Evolutionary conservation across 1,140 invertebrate genomes (phyloP), one percentile per base, ranked within the genome.

Genomic region (Leucophenga varia): DNA sequence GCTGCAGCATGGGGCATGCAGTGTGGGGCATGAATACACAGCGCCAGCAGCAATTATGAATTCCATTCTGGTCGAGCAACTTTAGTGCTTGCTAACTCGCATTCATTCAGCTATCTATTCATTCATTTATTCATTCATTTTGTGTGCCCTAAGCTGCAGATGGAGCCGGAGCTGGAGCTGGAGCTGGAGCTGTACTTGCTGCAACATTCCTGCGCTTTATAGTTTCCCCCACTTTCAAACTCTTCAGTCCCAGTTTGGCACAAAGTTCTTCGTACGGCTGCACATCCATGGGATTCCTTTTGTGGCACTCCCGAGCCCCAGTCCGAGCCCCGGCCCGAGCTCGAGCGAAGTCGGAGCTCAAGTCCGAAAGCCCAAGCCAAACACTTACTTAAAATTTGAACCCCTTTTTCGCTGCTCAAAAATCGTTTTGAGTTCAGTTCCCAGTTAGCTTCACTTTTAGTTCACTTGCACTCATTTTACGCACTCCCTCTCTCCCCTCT

Each of bases 71-170:
- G 43, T 28, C 38, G 21, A 35, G 30, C 38, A 54, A 57, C 13
- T 50, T 43, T 47, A 42, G 48, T 46, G 32, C 35, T 40, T 25
- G 2, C 55, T 31, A 48, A 47, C 32, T 47, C 39, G 41, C 30
- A 36, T 50, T 45, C 22, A 39, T 43, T 46, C 28, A 47, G 25
- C 43, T 34, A 53, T 47, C 40, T 30, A 48, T 54, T 50, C 55
- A 59, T 64, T 64, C 56, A 64, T 64, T 59, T 59, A 63, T 64
- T 63, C 60, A 63, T 64, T 61, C 43, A 47, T 51, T n/a, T 52
- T 43, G 49, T 28, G 6, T 38, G 43, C 49, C n/a, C n/a, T n/a
- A n/a, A n/a, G n/a, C n/a, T n/a, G n/a, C n/a, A n/a, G n/a, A n/a
- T n/a, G n/a, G n/a, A n/a, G n/a, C n/a, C n/a, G n/a, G n/a, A n/a